Evolutionary conservation across 2,113 vertebrate genomes (phyloP).

Genomic region (Tauraco erythrolophus): DNA sequence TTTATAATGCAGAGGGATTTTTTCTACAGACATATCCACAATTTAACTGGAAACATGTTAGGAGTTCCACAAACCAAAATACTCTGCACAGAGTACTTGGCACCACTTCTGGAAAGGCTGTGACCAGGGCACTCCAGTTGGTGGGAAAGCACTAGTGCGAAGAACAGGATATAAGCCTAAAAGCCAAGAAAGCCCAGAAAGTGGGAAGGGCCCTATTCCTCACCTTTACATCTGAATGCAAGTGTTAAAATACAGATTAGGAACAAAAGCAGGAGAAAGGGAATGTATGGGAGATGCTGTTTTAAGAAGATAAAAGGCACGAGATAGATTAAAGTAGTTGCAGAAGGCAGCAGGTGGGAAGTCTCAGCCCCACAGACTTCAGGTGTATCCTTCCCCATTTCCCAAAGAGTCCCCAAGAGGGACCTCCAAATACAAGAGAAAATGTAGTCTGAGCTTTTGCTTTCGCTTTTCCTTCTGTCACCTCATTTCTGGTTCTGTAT

Average conservation of each 20-base stretch:
- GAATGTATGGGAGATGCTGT: neutral
- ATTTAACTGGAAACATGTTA: neutral
- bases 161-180: neutral
- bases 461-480: neutral
- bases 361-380: neutral
- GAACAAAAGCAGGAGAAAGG: neutral
- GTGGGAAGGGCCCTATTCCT: neutral
- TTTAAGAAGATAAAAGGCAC: neutral
- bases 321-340: neutral
- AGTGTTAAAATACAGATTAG: neutral
- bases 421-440: neutral
- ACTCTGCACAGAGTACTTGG: neutral
- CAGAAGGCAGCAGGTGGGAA: neutral
- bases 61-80: neutral
- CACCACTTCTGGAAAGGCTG: neutral
- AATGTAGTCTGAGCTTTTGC: neutral
- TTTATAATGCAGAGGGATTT: neutral
- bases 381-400: neutral
- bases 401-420: neutral
- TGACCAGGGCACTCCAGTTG: fast-evolving
- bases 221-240: neutral
- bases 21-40: neutral
- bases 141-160: neutral
- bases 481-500: neutral
- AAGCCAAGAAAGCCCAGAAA: neutral